phyloP scores from a whole-genome alignment of 2,888 invertebrate genomes.

The Xanthorhoe spadicearia region DNA sequence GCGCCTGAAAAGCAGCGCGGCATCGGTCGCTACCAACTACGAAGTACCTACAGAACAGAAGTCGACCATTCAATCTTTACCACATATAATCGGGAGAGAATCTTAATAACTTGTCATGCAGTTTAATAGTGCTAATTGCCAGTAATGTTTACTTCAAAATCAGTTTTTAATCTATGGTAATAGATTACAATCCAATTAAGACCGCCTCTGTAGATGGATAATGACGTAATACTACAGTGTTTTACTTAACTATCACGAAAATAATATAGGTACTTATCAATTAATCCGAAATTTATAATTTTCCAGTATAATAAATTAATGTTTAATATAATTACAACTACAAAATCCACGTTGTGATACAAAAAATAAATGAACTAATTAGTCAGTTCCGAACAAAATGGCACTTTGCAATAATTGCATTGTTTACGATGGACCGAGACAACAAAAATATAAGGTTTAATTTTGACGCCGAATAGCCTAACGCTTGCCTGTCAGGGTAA shows the following conservation, averaged over 20 bases:
- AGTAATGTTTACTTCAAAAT: constrained; percentile 58
- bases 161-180: constrained; percentile 51
- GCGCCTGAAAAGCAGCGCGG: too few species aligned
- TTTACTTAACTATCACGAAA: constrained; percentile 81
- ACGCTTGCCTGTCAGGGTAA: constrained; percentile 91
- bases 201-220: constrained; percentile 69
- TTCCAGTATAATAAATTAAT: constrained; percentile 71
- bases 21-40: constrained; percentile 6
- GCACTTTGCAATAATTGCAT: constrained; percentile 81
- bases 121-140: constrained; percentile 61
- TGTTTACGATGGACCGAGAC: constrained; percentile 69
- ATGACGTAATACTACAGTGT: constrained; percentile 65
- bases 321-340: constrained; percentile 64
- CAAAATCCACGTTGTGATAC: constrained; percentile 67
- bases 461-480: constrained; percentile 81
- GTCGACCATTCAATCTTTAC: constrained; percentile 46
- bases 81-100: constrained; percentile 56
- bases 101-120: constrained; percentile 65
- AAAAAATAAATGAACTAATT: constrained; percentile 63
- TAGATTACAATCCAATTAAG: constrained; percentile 66
- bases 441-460: constrained; percentile 64
- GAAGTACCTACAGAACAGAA: constrained; percentile 7
- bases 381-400: constrained; percentile 77
- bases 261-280: constrained; percentile 77
- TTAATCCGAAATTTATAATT: constrained; percentile 73